These are phyloP conservation scores for Drosophila prolongata DNA, from an alignment of 2,888 invertebrate species.

Conservation along the genomic window DNA sequence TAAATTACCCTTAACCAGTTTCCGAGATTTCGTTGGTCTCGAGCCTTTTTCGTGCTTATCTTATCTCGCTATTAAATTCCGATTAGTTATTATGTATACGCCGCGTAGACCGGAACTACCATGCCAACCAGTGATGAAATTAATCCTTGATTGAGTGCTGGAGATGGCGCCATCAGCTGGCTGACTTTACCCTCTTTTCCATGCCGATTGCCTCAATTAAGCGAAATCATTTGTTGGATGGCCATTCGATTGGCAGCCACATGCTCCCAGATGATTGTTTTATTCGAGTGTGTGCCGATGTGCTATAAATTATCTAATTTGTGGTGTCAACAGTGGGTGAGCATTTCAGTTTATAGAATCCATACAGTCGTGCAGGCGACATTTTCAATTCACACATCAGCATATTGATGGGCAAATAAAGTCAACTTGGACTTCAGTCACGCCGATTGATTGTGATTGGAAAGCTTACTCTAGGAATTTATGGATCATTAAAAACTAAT, in stretches of 20 bases:
- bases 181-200: conserved; percentile 7
- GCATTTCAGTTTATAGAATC: conserved; percentile 31
- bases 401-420: conserved; percentile 27
- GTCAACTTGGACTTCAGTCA: conserved; percentile 47
- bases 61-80: conserved; percentile 23
- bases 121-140: conserved; percentile 50
- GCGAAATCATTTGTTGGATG: conserved; percentile 16
- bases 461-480: conserved; percentile 17
- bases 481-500: not conserved
- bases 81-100: conserved; percentile 58
- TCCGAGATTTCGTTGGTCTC: conserved; percentile 38
- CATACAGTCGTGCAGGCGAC: conserved; percentile 34
- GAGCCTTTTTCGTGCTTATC: conserved; percentile 35
- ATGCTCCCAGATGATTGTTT: conserved; percentile 11
- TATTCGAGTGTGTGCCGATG: conserved; percentile 18
- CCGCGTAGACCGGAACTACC: conserved; percentile 20
- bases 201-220: conserved; percentile 63
- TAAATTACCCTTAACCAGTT: conserved; percentile 11
- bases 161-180: conserved; percentile 18
- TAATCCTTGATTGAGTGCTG: conserved; percentile 39
- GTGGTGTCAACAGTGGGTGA: conserved; percentile 48
- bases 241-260: conserved; percentile 14
- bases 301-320: conserved; percentile 61
- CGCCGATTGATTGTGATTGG: conserved; percentile 54
- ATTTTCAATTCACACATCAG: conserved; percentile 59